Evolutionary conservation across 2,888 invertebrate genomes (phyloP).

Genomic region (Cephus runcator): DNA sequence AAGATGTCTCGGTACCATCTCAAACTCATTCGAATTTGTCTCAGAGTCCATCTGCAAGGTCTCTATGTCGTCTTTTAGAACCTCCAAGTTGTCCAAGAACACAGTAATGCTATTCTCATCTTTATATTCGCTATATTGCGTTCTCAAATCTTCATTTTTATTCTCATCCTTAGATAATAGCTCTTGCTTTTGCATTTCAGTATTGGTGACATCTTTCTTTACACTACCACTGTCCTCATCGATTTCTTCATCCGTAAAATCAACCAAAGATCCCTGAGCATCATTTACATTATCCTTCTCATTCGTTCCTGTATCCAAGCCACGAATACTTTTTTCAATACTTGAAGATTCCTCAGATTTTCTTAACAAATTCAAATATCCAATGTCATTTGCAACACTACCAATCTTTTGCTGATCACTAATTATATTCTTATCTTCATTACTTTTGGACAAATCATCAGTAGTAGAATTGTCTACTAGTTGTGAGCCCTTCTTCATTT

Average conservation of each 20-base stretch:
- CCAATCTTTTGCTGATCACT: constrained; percentile 10
- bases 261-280: constrained; percentile 9
- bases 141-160: constrained; percentile 4
- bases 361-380: constrained; percentile 1
- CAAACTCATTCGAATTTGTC: constrained; percentile 50
- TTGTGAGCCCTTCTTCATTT: neutral
- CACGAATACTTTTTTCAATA: neutral
- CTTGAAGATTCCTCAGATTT: constrained; percentile 12
- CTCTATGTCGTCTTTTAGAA: constrained; percentile 31
- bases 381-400: neutral
- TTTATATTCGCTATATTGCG: constrained; percentile 23
- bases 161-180: neutral
- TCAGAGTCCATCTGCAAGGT: constrained; percentile 35
- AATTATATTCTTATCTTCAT: neutral
- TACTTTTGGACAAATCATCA: neutral
- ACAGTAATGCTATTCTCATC: constrained; percentile 17
- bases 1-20: constrained; percentile 44
- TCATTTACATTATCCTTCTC: constrained; percentile 11
- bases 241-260: constrained; percentile 6
- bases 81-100: constrained; percentile 5
- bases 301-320: neutral
- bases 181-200: neutral
- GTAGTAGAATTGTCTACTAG: neutral
- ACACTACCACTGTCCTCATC: neutral
- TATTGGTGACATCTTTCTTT: neutral